These are phyloP conservation scores for Campoletis sonorensis DNA, from an alignment of 1,140 invertebrate species.

Conservation along the genomic window DNA sequence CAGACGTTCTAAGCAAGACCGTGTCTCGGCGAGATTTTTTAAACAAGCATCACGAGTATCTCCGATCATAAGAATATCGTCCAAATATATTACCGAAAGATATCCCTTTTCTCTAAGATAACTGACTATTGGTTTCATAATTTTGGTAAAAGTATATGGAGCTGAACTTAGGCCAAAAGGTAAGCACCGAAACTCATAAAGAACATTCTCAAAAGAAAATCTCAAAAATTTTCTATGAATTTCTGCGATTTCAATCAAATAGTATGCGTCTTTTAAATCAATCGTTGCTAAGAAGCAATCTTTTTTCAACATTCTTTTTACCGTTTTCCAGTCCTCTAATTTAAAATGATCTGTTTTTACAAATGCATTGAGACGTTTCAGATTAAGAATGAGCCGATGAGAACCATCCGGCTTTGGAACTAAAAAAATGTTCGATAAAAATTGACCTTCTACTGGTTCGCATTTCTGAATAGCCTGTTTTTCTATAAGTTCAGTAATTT, in stretches of 20 bases:
- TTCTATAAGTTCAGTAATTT: background rate
- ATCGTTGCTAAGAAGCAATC: conserved; percentile 7
- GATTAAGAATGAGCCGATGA: conserved; percentile 42
- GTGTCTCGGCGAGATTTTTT: conserved; percentile 29
- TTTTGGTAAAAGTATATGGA: background rate
- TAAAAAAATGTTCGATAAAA: conserved; percentile 50
- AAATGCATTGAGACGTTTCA: conserved; percentile 47
- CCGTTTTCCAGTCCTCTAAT: conserved; percentile 48
- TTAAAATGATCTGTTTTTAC: conserved; percentile 51
- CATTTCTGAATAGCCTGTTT: conserved; percentile 50
- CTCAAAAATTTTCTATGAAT: background rate
- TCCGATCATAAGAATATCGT: conserved; percentile 51
- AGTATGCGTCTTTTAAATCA: conserved; percentile 2
- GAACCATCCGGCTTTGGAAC: conserved; percentile 48
- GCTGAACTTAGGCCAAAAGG: background rate
- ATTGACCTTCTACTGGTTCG: background rate
- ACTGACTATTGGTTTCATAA: background rate
- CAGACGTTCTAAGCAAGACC: conserved; percentile 43
- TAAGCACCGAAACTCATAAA: background rate
- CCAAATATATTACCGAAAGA: conserved; percentile 48
- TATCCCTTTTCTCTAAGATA: conserved; percentile 46
- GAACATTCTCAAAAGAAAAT: background rate
- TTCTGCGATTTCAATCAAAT: background rate
- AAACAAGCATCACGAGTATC: conserved; percentile 31
- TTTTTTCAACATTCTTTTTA: conserved; percentile 29